These are phyloP conservation scores for Actias luna DNA, from an alignment of 2,888 invertebrate species.

Conservation along the genomic window DNA sequence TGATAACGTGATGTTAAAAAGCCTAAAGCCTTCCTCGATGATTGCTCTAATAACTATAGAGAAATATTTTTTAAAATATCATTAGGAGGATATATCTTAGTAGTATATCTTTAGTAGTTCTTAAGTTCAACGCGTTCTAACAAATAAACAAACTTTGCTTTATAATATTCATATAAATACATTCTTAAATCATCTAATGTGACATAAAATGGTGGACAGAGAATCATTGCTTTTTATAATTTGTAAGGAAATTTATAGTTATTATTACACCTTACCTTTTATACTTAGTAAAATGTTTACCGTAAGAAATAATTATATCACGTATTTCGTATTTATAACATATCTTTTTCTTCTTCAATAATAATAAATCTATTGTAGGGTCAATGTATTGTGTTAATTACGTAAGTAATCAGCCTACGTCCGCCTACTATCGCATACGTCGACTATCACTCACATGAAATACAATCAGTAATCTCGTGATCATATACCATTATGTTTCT, in stretches of 20 bases:
- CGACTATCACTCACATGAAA: background rate
- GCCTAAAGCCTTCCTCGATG: too few relatives aligned
- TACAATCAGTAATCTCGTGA: background rate
- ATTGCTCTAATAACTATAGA: too few relatives aligned
- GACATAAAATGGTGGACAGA: too few relatives aligned
- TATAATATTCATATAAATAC: too few relatives aligned
- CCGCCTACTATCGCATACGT: background rate
- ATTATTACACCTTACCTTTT: background rate
- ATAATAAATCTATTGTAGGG: background rate
- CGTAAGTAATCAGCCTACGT: background rate
- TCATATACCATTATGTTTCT: background rate
- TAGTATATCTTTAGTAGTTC: too few relatives aligned
- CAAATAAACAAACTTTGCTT: too few relatives aligned
- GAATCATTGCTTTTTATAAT: too few relatives aligned
- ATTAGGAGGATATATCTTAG: too few relatives aligned
- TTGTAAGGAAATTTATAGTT: background rate
- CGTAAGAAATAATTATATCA: background rate
- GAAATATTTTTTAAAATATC: too few relatives aligned
- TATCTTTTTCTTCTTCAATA: background rate
- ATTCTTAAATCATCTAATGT: too few relatives aligned
- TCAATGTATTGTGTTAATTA: background rate
- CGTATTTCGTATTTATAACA: background rate
- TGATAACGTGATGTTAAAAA: too few relatives aligned
- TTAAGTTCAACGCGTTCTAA: too few relatives aligned
- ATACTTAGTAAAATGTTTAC: background rate